Conservation (phyloP, 2,888 invertebrate genomes). For the Agonopterix alstromeriana region DNA sequence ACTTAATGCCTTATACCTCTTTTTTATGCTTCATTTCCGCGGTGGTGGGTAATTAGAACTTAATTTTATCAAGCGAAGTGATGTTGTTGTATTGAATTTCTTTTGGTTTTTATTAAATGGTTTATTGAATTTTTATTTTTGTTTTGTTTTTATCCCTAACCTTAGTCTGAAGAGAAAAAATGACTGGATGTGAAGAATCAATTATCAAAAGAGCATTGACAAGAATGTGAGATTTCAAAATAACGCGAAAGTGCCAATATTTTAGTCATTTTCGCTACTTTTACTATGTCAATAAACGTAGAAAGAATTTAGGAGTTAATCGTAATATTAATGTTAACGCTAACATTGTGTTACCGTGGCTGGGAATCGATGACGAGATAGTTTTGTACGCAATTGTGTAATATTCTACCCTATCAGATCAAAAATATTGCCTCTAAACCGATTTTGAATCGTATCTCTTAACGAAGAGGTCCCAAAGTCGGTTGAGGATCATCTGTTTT, state of each 20-base stretch:
- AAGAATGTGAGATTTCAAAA: background rate
- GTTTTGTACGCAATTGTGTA: constrained; percentile 46
- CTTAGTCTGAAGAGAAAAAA: background rate
- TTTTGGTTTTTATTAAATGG: constrained; percentile 69
- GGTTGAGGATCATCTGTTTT: background rate
- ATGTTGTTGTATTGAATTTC: constrained; percentile 41
- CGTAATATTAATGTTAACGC: constrained; percentile 23
- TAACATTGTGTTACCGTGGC: constrained; percentile 30
- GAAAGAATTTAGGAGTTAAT: constrained; percentile 27
- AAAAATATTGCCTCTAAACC: background rate
- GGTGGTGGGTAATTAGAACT: constrained; percentile 57
- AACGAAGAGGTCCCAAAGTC: background rate
- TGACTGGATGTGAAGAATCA: constrained; percentile 1
- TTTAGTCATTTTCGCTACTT: constrained; percentile 50
- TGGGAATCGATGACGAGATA: constrained; percentile 22
- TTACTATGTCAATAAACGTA: constrained; percentile 52
- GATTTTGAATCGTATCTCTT: background rate
- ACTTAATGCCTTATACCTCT: constrained; percentile 4
- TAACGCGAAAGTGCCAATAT: constrained; percentile 43
- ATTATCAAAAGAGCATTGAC: background rate
- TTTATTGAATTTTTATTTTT: constrained; percentile 46
- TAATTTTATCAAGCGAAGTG: constrained; percentile 38
- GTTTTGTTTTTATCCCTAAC: constrained; percentile 16
- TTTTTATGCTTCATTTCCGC: constrained; percentile 21
- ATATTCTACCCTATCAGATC: constrained; percentile 4